A percentile compares a stretch with the other conserved stretches of the same genome.
These are phyloP conservation scores for Drosophila melanosoma DNA, from an alignment of 2,888 invertebrate species.

Conservation along the genomic window DNA sequence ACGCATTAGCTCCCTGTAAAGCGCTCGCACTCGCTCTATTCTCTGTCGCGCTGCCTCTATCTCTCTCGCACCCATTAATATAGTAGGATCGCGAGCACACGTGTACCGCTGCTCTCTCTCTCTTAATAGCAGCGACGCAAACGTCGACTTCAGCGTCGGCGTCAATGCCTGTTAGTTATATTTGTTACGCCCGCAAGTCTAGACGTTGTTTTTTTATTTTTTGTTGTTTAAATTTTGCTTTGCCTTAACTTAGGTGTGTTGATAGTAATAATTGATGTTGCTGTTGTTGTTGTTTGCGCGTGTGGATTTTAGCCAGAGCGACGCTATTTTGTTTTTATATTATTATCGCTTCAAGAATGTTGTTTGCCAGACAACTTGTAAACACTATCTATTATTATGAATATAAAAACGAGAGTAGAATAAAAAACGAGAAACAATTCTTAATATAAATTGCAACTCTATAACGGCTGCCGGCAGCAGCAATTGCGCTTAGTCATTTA, in stretches of 20 bases:
- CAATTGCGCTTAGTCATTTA: constrained; percentile 59
- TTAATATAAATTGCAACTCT: constrained; percentile 63
- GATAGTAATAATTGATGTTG: constrained; percentile 59
- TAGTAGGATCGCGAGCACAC: constrained; percentile 52
- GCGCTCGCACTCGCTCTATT: constrained; percentile 15
- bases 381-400: constrained; percentile 54
- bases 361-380: constrained; percentile 64
- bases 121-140: constrained; percentile 21
- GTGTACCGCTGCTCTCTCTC: constrained; percentile 46
- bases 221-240: constrained; percentile 18
- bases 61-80: constrained; percentile 3
- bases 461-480: constrained; percentile 36
- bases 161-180: constrained; percentile 45
- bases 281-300: constrained; percentile 46
- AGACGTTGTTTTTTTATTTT: constrained; percentile 54
- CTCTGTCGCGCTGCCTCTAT: constrained; percentile 3
- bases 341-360: constrained; percentile 54
- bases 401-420: constrained; percentile 44
- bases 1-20: constrained; percentile 15
- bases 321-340: constrained; percentile 44
- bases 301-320: constrained; percentile 45
- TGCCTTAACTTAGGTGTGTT: constrained; percentile 63
- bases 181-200: constrained; percentile 70
- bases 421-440: constrained; percentile 36
- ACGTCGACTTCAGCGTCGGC: constrained; percentile 1